These are phyloP conservation scores for Oreotrochilus melanogaster DNA, from an alignment of 2,113 vertebrate species.

Conservation along the genomic window DNA sequence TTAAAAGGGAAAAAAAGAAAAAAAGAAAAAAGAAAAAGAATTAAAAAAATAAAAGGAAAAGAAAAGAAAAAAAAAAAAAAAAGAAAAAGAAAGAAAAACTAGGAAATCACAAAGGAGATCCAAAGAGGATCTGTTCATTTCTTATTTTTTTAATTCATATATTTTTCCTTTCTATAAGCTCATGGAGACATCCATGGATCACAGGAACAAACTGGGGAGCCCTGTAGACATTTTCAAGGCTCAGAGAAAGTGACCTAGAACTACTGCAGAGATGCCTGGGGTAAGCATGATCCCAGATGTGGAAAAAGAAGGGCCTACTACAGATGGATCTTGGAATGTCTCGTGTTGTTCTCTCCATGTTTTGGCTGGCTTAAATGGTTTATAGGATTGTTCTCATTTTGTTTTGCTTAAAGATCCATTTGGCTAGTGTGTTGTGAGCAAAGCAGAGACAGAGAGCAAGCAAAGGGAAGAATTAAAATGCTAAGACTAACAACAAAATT, in stretches of 20 bases:
- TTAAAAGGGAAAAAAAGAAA: not conserved
- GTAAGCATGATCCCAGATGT: not conserved
- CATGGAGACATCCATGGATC: not conserved
- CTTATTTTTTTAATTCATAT: not conserved
- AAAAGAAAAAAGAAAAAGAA: not conserved
- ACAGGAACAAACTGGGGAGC: not conserved
- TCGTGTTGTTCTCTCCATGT: conserved; percentile 49
- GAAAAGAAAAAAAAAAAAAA: not conserved
- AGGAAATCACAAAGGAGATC: not conserved
- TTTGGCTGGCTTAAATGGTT: conserved; percentile 62
- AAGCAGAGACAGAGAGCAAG: conserved; percentile 22
- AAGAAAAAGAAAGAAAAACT: not conserved
- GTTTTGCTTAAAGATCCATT: conserved; percentile 51
- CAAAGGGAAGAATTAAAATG: conserved; percentile 29
- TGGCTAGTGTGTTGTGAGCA: not conserved
- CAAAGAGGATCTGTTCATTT: not conserved
- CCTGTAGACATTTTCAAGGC: not conserved
- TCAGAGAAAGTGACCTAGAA: not conserved
- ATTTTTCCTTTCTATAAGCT: not conserved
- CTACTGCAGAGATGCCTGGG: not conserved
- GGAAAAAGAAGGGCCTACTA: not conserved
- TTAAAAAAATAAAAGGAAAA: not conserved
- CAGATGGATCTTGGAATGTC: conserved; percentile 32
- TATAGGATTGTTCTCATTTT: conserved; percentile 52
- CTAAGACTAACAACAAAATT: not conserved